Percentiles rank a stretch among this genome's conserved stretches.
Evolutionary conservation across 92 coral and sea anemone genomes (phyloP).

Genomic region (Paragorgia papillata): DNA sequence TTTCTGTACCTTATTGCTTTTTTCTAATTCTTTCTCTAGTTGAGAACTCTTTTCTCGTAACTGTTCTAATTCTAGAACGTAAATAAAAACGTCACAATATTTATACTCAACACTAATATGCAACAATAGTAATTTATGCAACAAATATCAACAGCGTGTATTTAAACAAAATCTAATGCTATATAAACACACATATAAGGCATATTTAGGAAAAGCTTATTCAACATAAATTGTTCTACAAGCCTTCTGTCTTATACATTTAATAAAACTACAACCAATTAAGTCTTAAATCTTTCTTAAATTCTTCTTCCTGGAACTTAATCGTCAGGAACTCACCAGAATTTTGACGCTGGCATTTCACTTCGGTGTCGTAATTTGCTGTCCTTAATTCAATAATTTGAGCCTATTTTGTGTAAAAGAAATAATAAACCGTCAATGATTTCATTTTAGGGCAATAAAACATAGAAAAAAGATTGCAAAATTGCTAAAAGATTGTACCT

Average conservation of each 20-base stretch:
- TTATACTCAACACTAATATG: background rate
- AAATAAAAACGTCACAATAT: conserved; percentile 1
- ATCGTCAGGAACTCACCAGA: conserved; percentile 66
- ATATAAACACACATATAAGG: too few species aligned
- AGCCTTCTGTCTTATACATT: too few species aligned
- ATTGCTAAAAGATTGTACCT: background rate
- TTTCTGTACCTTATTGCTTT: conserved; percentile 77
- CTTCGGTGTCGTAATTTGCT: conserved; percentile 85
- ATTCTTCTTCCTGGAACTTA: too few species aligned
- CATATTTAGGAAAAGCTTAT: too few species aligned
- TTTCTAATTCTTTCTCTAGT: conserved; percentile 82
- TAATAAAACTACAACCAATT: too few species aligned
- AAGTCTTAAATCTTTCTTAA: too few species aligned
- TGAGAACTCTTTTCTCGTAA: conserved; percentile 68
- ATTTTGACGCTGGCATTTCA: conserved; percentile 68
- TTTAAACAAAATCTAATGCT: too few species aligned
- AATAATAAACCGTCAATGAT: background rate
- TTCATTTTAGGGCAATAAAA: background rate
- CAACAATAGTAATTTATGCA: too few species aligned
- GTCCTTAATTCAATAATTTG: conserved; percentile 96
- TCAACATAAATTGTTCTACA: too few species aligned
- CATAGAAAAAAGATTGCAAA: background rate
- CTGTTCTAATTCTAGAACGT: conserved; percentile 65
- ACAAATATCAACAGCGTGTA: too few species aligned
- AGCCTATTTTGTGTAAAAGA: conserved; percentile 54